Conservation (phyloP, 2,888 invertebrate species). For the Nipponacmea schrenckii region DNA sequence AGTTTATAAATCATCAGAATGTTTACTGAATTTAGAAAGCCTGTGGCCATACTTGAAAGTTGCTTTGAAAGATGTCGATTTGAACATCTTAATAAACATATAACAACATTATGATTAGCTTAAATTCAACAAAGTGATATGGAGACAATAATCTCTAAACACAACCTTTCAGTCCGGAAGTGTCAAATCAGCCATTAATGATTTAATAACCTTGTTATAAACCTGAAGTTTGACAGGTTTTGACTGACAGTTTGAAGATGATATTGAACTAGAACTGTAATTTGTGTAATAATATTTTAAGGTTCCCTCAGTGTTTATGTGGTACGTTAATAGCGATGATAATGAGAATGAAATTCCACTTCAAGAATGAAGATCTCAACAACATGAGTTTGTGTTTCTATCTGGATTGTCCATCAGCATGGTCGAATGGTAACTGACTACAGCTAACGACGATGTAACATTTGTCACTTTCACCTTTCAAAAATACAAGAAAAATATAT, state of each 20-base stretch:
- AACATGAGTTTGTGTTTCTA: too few species aligned
- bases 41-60: not conserved
- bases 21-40: not conserved
- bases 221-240: not conserved
- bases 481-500: too few species aligned
- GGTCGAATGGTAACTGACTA: too few species aligned
- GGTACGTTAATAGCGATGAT: too few species aligned
- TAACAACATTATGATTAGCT: not conserved
- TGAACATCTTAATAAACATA: not conserved
- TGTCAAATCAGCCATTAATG: conserved; percentile 7
- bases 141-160: conserved; percentile 6
- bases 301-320: not conserved
- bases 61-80: not conserved
- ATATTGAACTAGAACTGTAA: not conserved
- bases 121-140: not conserved
- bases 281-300: conserved; percentile 2
- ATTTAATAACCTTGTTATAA: conserved; percentile 3
- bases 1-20: too few species aligned
- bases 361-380: too few species aligned
- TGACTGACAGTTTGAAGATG: not conserved
- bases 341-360: too few species aligned
- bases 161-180: not conserved
- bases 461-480: too few species aligned
- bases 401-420: too few species aligned
- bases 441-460: too few species aligned